Conservation (phyloP, 2,888 invertebrate genomes). For the Lepidochitona cinerea region DNA sequence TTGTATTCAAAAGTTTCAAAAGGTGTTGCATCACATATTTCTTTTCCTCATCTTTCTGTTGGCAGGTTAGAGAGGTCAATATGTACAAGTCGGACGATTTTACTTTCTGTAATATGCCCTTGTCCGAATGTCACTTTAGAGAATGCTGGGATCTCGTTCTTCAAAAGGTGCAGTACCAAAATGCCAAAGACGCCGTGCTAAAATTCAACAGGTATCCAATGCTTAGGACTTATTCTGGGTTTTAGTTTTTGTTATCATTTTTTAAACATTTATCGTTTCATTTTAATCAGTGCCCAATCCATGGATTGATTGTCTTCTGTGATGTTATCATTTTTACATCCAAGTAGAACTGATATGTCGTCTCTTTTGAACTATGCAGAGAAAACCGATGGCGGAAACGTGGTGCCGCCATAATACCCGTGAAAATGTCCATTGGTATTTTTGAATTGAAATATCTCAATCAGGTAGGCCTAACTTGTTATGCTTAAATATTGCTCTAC, state of each 20-base stretch:
- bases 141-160: conserved; percentile 2
- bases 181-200: neutral
- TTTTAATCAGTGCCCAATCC: too few species aligned
- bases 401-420: conserved; percentile 52
- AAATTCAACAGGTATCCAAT: neutral
- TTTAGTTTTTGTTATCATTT: too few species aligned
- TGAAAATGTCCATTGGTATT: conserved; percentile 49
- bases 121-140: neutral
- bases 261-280: too few species aligned
- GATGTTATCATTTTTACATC: too few species aligned
- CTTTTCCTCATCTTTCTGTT: too few species aligned
- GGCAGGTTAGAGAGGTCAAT: neutral
- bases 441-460: conserved; percentile 46
- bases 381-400: conserved; percentile 64
- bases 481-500: too few species aligned
- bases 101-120: neutral
- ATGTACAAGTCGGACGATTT: neutral
- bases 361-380: too few species aligned
- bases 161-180: neutral
- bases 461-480: conserved; percentile 77
- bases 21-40: too few species aligned
- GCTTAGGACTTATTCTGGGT: too few species aligned
- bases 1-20: too few species aligned
- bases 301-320: too few species aligned
- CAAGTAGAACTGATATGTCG: too few species aligned